A percentile compares a stretch with the other conserved stretches of the same genome.
Conservation (phyloP, 2,113 vertebrate genomes). For the Chloropsis cyanopogon region DNA sequence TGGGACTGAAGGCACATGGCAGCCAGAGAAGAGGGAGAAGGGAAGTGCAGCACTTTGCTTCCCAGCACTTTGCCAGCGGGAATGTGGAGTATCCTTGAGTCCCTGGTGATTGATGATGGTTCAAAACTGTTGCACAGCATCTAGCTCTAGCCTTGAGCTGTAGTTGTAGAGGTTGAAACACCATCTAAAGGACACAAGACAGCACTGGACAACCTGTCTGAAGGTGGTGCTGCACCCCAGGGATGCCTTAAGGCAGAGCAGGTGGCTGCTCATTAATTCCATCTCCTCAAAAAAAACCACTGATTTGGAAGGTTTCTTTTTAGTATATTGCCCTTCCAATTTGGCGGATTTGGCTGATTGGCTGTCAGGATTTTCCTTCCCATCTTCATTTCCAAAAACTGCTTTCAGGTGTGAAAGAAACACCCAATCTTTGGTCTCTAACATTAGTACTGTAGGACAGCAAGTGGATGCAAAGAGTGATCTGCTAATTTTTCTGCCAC, state of each 20-base stretch:
- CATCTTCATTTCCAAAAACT: background rate
- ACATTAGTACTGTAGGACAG: background rate
- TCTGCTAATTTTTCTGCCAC: background rate
- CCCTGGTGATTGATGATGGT: background rate
- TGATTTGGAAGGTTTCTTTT: background rate
- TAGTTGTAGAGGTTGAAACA: background rate
- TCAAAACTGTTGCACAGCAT: background rate
- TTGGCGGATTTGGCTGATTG: background rate
- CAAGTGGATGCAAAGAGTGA: background rate
- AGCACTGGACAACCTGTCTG: background rate
- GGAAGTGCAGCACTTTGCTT: background rate
- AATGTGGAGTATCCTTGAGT: background rate
- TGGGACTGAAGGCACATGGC: background rate
- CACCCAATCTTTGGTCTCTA: background rate
- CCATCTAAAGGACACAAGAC: background rate
- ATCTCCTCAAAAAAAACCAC: background rate
- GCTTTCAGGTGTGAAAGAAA: background rate
- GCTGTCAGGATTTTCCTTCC: background rate
- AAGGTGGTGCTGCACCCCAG: too few relatives aligned
- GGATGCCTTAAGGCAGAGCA: background rate
- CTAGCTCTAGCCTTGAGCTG: background rate
- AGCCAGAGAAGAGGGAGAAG: background rate
- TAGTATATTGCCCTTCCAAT: background rate
- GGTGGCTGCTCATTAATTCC: background rate
- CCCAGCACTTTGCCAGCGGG: background rate